A percentile compares a stretch with the other conserved stretches of the same genome.
Evolutionary conservation across 1,140 invertebrate species (phyloP).

Genomic region (Drosophila novamexicana): DNA sequence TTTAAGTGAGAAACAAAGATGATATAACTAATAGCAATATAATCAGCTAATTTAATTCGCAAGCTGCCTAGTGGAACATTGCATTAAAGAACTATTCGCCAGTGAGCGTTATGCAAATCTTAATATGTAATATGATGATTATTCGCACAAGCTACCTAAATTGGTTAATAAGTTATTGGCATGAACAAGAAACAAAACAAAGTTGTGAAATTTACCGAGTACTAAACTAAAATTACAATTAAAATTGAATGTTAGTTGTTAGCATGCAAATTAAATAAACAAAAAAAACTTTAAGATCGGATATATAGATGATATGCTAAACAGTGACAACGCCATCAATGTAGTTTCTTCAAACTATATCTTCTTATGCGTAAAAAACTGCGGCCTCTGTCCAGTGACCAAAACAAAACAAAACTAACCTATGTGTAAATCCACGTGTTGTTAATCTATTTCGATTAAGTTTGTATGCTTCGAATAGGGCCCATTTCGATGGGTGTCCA

Average conservation of each 20-base stretch:
- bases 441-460: conserved; percentile 24
- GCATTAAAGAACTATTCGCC: conserved; percentile 1
- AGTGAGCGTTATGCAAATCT: conserved; percentile 23
- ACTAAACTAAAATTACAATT: conserved; percentile 42
- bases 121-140: conserved; percentile 44
- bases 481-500: conserved; percentile 26
- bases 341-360: conserved; percentile 22
- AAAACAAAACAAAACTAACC: conserved; percentile 19
- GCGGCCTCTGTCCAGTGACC: conserved; percentile 39
- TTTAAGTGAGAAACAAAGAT: conserved; percentile 13
- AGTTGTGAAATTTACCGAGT: conserved; percentile 43
- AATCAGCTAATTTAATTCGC: conserved; percentile 30
- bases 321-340: conserved; percentile 10
- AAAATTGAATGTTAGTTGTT: conserved; percentile 76
- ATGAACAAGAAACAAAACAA: conserved; percentile 33
- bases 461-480: conserved; percentile 29
- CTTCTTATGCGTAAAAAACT: conserved; percentile 16
- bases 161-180: conserved; percentile 73
- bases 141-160: conserved; percentile 76
- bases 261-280: conserved; percentile 56
- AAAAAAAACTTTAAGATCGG: conserved; percentile 22
- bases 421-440: conserved; percentile 21
- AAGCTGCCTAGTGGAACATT: conserved; percentile 14
- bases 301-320: conserved; percentile 25
- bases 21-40: conserved; percentile 14